Conservation (phyloP, 2,888 invertebrate species). For the Pardosa pseudoannulata region DNA sequence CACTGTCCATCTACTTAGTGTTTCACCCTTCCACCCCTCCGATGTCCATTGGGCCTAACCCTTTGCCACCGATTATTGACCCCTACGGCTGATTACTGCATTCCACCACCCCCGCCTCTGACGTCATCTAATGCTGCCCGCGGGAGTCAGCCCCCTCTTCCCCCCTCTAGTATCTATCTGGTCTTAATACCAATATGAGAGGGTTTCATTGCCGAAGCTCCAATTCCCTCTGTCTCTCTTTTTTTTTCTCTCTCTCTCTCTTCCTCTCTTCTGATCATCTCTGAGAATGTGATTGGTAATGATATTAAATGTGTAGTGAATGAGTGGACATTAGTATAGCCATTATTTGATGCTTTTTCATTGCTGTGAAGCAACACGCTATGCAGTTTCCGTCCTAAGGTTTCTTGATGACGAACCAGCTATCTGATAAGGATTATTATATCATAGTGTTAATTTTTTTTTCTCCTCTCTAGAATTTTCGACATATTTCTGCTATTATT, state of each 20-base stretch:
- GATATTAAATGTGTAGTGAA: not conserved
- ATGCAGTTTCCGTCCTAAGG: too few species aligned
- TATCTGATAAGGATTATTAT: too few species aligned
- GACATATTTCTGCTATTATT: too few species aligned
- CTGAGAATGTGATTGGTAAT: not conserved
- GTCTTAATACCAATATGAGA: conserved; percentile 27
- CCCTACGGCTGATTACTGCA: conserved; percentile 71
- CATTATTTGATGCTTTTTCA: too few species aligned
- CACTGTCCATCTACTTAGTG: conserved; percentile 59
- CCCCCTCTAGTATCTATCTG: too few species aligned
- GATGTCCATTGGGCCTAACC: conserved; percentile 63
- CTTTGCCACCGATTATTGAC: conserved; percentile 72
- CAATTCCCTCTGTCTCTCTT: not conserved
- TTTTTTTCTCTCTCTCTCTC: not conserved
- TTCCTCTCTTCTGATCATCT: not conserved
- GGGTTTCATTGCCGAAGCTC: too few species aligned
- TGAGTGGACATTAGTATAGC: not conserved
- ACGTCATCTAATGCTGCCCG: conserved; percentile 68
- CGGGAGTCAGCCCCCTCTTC: conserved; percentile 37
- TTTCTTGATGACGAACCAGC: too few species aligned
- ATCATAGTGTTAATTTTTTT: too few species aligned
- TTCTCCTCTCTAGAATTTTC: too few species aligned
- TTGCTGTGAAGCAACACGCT: too few species aligned
- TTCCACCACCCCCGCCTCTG: conserved; percentile 46
- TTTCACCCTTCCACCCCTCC: conserved; percentile 47